Evolutionary conservation across 2,797 vertebrate genomes (phyloP).

Genomic region (Enteromius mattozi): DNA sequence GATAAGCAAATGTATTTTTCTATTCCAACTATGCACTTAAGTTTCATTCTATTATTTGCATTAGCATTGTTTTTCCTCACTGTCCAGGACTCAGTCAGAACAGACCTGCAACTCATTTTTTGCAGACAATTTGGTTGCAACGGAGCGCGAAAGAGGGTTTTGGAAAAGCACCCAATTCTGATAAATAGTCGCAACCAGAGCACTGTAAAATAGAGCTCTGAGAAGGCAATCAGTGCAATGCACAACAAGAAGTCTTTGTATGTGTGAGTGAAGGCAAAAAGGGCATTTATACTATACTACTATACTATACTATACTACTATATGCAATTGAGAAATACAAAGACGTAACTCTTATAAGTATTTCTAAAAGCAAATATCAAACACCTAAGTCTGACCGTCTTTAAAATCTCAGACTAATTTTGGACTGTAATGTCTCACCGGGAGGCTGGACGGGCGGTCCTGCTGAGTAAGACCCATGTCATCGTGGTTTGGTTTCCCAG

Average conservation of each 20-base stretch:
- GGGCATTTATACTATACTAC: background rate
- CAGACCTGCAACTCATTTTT: background rate
- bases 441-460: slow-evolving; percentile 89
- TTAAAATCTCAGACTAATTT: slow-evolving; percentile 19
- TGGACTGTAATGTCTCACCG: slow-evolving; percentile 80
- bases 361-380: slow-evolving; percentile 9
- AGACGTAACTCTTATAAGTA: background rate
- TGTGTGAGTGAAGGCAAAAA: background rate
- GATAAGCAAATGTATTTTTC: background rate
- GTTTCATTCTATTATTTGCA: background rate
- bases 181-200: background rate
- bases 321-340: background rate
- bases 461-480: slow-evolving; percentile 84
- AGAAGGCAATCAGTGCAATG: background rate
- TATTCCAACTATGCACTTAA: background rate
- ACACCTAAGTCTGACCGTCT: background rate
- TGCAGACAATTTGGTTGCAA: background rate
- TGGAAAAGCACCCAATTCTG: background rate
- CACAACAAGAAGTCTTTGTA: background rate
- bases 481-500: slow-evolving; percentile 91
- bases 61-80: background rate
- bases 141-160: background rate
- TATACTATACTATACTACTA: background rate
- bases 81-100: background rate
- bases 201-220: background rate